Evolutionary conservation across 1,140 invertebrate genomes (phyloP), one percentile per base, ranked within the genome.

Genomic region (Ectropis grisescens): DNA sequence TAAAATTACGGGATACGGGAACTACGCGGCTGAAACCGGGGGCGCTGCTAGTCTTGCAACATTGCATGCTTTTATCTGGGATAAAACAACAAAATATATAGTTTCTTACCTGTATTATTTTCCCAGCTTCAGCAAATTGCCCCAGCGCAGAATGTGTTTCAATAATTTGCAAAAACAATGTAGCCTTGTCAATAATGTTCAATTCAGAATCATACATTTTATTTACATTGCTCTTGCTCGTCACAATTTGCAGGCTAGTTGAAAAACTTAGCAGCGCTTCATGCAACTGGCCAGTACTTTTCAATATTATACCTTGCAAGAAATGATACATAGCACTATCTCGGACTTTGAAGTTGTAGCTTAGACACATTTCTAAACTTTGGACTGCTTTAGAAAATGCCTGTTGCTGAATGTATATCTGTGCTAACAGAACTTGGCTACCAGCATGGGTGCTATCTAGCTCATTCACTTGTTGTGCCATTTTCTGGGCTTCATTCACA

Each of bases 321-420:
- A 97, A 85, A 81, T 98, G 93, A 69, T 95, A 99, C 52, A 96
- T 82, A 0, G 95, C 93, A 71, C 93, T 91, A 37, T 98, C 94
- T 49, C 95, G 79, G 0, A 97, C 90, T 79, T 94, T 89, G 62
- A 98, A 97, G 76, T 97, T 94, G 59, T 92, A 91, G 58, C 94
- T 96, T 1, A 98, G 76, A 37, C 92, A 95, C 37, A 91, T 86
- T 83, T 98, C 95, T 13, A 98, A 78, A 35, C 88, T 91, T 64
- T 97, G 92, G 10, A 90, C 86, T 0, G 95, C 96, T 53, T 90
- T 86, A 15, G 90, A 86, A 57, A 88, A 93, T 45, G 91, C 88
- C 23, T 89, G 87, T 69, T 93, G 89, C 26, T 86, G 84, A 1
- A 90, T 74, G 34, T 93, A 87, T 29, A 96, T 92, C 76, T 97